Evolutionary conservation across 2,113 vertebrate species (phyloP).

Genomic region (Leucopsar rothschildi): DNA sequence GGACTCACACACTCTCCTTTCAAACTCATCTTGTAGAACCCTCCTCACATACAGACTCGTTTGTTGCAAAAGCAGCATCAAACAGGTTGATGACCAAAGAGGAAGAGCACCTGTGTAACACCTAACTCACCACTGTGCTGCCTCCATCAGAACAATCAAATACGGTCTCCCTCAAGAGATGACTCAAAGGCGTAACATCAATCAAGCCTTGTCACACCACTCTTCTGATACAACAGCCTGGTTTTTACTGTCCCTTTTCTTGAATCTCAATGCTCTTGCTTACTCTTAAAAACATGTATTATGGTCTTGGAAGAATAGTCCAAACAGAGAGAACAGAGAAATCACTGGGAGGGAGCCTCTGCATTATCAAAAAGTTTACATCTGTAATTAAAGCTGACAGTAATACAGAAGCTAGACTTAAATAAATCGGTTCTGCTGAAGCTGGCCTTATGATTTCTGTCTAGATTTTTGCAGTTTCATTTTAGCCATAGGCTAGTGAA

Average conservation of each 20-base stretch:
- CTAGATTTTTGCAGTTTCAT: background rate
- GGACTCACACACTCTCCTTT: background rate
- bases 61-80: background rate
- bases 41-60: accelerated
- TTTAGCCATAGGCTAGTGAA: background rate
- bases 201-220: background rate
- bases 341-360: background rate
- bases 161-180: background rate
- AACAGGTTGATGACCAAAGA: background rate
- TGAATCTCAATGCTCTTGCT: background rate
- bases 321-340: background rate
- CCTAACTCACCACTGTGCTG: background rate
- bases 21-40: background rate
- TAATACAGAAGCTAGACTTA: background rate
- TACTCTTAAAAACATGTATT: background rate
- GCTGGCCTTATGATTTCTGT: background rate
- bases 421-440: background rate
- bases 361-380: background rate
- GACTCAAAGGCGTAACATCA: background rate
- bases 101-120: background rate
- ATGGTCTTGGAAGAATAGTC: background rate
- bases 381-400: background rate
- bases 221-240: background rate
- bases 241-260: background rate
- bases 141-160: background rate